Evolutionary conservation across 2,797 vertebrate genomes (phyloP), one percentile per base, ranked within the genome.

Genomic region (Garrulus glandarius): DNA sequence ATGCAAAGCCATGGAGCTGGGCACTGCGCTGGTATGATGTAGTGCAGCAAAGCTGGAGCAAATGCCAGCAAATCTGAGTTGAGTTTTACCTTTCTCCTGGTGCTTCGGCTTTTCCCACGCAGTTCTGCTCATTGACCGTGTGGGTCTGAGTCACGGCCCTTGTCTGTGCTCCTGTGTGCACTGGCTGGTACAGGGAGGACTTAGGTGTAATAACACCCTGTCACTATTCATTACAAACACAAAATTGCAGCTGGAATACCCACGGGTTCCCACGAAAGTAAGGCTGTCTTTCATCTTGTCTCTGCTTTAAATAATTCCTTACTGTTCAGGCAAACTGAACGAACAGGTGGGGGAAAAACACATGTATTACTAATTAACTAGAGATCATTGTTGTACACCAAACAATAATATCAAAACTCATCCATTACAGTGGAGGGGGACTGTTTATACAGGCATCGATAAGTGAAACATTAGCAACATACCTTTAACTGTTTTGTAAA

Each of bases 121-220:
- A 57, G 43, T 53, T 75, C 49, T 92, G 68, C 46, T 94, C 3
- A 1, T 4, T 85, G 76, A 50, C 41, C 2, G 0, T 37, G 56
- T 27, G 53, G 44, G 23, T 75, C 75, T 64, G 60, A 74, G 60
- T 36, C 82, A 63, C 0, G 0, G 46, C 53, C 70, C 16, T 34
- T 74, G 44, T 76, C 80, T 52, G 9, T 50, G 59, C 4, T 74
- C 74, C 75, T 78, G 56, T 80, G 63, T 57, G 22, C 52, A 10
- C 69, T 76, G 76, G 41, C 67, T 81, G 49, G 71, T 64, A 84
- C 61, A 43, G 22, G 69, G 65, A 84, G 30, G 53, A 50, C 30
- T 94, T 95, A 84, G 72, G 79, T 95, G 92, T 81, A 92, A 92
- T 81, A 92, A 95, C 87, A 92, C 24, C 37, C 37, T 5, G 6